phyloP scores from a whole-genome alignment of 2,888 invertebrate species.

The Dolomedes plantarius region DNA sequence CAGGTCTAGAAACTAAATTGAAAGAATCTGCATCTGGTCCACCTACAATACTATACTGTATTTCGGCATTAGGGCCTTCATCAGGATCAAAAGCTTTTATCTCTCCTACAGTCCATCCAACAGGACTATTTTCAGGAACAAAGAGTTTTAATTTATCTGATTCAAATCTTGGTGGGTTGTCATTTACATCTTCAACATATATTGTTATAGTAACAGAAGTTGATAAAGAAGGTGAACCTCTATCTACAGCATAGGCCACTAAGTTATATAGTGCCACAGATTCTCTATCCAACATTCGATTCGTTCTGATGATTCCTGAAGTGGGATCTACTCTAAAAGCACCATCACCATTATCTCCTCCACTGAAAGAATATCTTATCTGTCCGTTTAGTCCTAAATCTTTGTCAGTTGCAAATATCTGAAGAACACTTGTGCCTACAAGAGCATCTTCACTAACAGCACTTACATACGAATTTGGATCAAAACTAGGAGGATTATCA shows the following conservation, averaged over 20 bases:
- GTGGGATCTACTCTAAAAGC: conserved; percentile 94
- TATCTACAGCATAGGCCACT: conserved; percentile 91
- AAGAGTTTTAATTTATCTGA: conserved; percentile 91
- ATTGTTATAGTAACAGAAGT: conserved; percentile 81
- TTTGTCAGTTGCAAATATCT: conserved; percentile 84
- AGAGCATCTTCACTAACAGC: conserved; percentile 91
- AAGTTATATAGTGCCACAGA: conserved; percentile 89
- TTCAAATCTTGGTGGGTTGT: conserved; percentile 81
- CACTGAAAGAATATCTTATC: conserved; percentile 79
- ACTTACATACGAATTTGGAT: conserved; percentile 79
- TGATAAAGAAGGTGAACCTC: conserved; percentile 85
- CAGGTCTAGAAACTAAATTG: conserved; percentile 85
- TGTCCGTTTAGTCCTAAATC: conserved; percentile 92
- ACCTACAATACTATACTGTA: conserved; percentile 95
- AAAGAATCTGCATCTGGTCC: conserved; percentile 90
- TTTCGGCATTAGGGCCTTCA: conserved; percentile 91
- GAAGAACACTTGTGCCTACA: conserved; percentile 81
- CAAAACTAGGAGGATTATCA: conserved; percentile 93
- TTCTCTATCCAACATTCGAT: conserved; percentile 93
- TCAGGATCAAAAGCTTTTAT: conserved; percentile 94
- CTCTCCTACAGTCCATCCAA: conserved; percentile 94
- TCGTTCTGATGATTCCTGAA: conserved; percentile 92
- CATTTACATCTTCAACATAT: conserved; percentile 76
- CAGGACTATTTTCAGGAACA: conserved; percentile 96
- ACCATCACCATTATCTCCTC: conserved; percentile 83